phyloP scores from a whole-genome alignment of 2,888 invertebrate species.

The Tetragnatha montana region DNA sequence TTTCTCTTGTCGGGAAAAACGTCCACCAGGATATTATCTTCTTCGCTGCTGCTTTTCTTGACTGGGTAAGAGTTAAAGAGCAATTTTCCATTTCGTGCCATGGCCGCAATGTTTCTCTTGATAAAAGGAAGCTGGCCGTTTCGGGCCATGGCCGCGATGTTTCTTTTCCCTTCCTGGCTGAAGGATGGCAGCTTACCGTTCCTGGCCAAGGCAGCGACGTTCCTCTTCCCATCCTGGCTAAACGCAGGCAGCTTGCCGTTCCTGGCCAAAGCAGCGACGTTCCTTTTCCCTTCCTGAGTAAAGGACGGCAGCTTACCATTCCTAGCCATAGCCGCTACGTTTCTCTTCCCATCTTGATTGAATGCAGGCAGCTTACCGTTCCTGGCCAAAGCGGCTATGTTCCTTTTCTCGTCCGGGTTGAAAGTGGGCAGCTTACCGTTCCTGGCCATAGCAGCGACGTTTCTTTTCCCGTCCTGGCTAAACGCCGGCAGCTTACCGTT shows the following conservation, averaged over 20 bases:
- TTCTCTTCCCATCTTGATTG: constrained; percentile 22
- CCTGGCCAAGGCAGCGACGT: constrained; percentile 39
- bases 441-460: constrained; percentile 3
- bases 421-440: constrained; percentile 6
- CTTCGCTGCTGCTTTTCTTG: constrained; percentile 34
- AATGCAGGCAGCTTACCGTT: constrained; percentile 7
- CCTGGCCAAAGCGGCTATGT: constrained; percentile 23
- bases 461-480: neutral
- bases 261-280: constrained; percentile 27
- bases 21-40: neutral
- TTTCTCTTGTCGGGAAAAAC: constrained; percentile 22
- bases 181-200: constrained; percentile 36
- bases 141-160: constrained; percentile 51
- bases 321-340: constrained; percentile 32
- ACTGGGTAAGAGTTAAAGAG: constrained; percentile 4
- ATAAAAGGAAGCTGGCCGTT: constrained; percentile 49
- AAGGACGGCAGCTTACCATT: constrained; percentile 10
- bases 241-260: constrained; percentile 18
- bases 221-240: neutral
- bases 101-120: constrained; percentile 36
- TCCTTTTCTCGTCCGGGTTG: constrained; percentile 23
- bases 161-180: constrained; percentile 34
- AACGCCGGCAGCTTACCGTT: constrained; percentile 19
- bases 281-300: constrained; percentile 14
- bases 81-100: constrained; percentile 44